phyloP scores from a whole-genome alignment of 2,888 invertebrate species.

The Noctua janthe region DNA sequence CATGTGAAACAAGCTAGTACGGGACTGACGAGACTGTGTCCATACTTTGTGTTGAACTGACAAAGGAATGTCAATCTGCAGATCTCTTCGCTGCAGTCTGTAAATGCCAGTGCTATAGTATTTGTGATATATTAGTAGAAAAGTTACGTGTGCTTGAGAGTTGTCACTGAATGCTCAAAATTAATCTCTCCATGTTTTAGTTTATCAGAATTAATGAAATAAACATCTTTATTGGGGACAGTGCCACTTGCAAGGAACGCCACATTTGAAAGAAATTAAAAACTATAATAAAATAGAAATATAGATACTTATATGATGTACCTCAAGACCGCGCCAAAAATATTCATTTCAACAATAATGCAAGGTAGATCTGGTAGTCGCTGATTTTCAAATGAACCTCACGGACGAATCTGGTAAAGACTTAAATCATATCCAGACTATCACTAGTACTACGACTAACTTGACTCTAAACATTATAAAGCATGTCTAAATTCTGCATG shows the following conservation, averaged over 20 bases:
- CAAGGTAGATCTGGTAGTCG: neutral
- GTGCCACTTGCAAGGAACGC: neutral
- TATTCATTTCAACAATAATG: neutral
- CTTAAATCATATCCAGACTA: neutral
- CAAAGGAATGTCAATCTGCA: slow-evolving; percentile 25
- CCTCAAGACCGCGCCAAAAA: neutral
- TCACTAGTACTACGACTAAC: neutral
- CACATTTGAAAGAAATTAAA: neutral
- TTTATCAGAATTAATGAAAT: neutral
- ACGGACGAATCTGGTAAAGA: neutral
- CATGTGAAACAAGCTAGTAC: slow-evolving; percentile 51
- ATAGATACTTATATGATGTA: neutral
- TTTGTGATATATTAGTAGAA: neutral
- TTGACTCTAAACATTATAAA: neutral
- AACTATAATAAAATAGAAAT: neutral
- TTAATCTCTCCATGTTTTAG: neutral
- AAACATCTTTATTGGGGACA: neutral
- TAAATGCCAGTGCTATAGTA: neutral
- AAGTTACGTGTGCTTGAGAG: neutral
- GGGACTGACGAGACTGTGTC: slow-evolving; percentile 36
- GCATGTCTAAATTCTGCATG: slow-evolving; percentile 12
- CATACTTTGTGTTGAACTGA: slow-evolving; percentile 35
- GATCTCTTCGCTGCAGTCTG: neutral
- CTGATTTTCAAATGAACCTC: neutral
- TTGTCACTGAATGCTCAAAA: neutral